phyloP scores from a whole-genome alignment of 92 coral and sea anemone species.

The Paramuricea clavata region DNA sequence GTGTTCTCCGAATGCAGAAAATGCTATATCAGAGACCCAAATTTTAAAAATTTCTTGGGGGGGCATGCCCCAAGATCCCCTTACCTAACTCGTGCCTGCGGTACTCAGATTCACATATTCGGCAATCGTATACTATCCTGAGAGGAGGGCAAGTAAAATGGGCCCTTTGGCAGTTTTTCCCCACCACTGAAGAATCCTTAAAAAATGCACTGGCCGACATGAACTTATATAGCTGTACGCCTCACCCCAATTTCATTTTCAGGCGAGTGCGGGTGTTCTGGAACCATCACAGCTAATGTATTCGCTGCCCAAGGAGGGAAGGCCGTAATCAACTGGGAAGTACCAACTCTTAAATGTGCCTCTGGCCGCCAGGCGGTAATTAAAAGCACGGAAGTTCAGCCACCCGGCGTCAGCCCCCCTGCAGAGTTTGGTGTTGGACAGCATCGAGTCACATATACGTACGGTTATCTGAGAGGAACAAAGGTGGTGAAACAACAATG shows the following conservation, averaged over 20 bases:
- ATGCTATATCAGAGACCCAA: too few relatives aligned
- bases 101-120: too few relatives aligned
- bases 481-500: background rate
- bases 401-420: background rate
- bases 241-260: background rate
- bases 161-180: too few relatives aligned
- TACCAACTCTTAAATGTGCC: background rate
- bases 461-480: background rate
- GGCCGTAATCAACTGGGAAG: background rate
- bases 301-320: conserved; percentile 64
- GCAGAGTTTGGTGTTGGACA: background rate
- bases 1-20: too few relatives aligned
- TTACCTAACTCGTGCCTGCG: too few relatives aligned
- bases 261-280: background rate
- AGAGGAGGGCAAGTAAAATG: too few relatives aligned
- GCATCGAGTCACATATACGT: background rate
- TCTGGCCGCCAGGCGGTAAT: background rate
- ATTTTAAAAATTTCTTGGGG: too few relatives aligned
- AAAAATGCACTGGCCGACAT: too few relatives aligned
- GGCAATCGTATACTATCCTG: too few relatives aligned
- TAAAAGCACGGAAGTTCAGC: background rate
- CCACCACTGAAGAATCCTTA: too few relatives aligned
- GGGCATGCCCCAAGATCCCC: too few relatives aligned
- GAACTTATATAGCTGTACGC: too few relatives aligned
- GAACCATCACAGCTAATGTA: background rate